A percentile compares a stretch with the other conserved stretches of the same genome.
phyloP scores from a whole-genome alignment of 2,888 invertebrate species.

The Chromoteleia sp. region DNA sequence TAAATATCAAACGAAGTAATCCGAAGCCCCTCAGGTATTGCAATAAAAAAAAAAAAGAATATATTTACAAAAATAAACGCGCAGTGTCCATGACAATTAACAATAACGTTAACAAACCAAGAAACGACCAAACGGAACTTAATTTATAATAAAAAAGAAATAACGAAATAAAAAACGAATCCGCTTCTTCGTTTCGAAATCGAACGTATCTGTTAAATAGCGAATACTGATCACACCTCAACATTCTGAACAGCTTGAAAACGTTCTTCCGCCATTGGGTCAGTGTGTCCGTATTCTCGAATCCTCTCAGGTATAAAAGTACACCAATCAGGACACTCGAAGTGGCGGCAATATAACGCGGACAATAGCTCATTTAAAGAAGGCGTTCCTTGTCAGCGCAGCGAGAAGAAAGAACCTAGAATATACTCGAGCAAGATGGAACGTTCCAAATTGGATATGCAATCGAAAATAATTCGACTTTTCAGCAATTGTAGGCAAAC shows the following conservation, averaged over 20 bases:
- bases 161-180: neutral
- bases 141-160: no score
- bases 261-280: conserved; percentile 52
- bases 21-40: conserved; percentile 1
- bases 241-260: conserved; percentile 17
- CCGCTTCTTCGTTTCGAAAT: no score
- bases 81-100: neutral
- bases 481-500: conserved; percentile 3
- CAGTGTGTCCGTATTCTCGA: conserved; percentile 45
- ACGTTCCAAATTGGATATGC: no score
- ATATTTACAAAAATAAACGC: conserved; percentile 7
- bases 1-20: conserved; percentile 42
- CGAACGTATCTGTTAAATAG: neutral
- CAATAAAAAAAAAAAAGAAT: conserved; percentile 10
- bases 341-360: conserved; percentile 5
- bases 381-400: conserved; percentile 41
- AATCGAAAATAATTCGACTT: no score
- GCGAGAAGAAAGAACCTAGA: neutral
- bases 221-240: neutral
- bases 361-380: conserved; percentile 42
- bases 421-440: no score
- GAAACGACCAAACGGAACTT: no score
- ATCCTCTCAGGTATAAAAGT: conserved; percentile 56
- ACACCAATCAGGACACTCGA: conserved; percentile 46
- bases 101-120: conserved; percentile 3